Evolutionary conservation across 2,113 vertebrate genomes (phyloP).

Genomic region (human): DNA sequence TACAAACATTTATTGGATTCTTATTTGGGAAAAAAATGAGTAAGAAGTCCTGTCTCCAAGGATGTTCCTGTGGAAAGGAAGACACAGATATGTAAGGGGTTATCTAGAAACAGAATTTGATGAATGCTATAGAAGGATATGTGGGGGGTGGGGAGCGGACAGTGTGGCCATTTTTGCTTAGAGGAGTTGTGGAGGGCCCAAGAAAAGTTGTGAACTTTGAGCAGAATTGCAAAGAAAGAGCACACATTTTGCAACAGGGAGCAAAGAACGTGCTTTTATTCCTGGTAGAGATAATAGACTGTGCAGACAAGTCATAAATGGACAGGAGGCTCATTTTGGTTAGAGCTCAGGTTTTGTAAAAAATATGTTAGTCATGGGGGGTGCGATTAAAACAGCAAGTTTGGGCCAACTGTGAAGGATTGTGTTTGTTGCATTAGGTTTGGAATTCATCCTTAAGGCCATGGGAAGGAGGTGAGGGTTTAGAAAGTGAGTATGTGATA

Average conservation of each 20-base stretch:
- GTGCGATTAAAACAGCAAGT: not conserved
- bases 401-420: not conserved
- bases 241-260: not conserved
- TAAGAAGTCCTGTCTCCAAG: not conserved
- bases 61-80: not conserved
- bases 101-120: not conserved
- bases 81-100: not conserved
- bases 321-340: not conserved
- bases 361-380: not conserved
- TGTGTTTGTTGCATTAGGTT: not conserved
- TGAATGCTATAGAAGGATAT: not conserved
- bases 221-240: not conserved
- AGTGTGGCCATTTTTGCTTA: not conserved
- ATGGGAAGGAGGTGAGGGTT: not conserved
- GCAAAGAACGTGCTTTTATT: not conserved
- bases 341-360: not conserved
- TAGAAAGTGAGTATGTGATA: not conserved
- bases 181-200: not conserved
- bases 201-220: not conserved
- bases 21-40: not conserved
- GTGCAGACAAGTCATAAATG: not conserved
- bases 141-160: no score
- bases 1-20: not conserved
- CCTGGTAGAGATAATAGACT: not conserved
- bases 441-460: not conserved